phyloP scores from a whole-genome alignment of 1,140 invertebrate species.

The Drosophila arizonae region DNA sequence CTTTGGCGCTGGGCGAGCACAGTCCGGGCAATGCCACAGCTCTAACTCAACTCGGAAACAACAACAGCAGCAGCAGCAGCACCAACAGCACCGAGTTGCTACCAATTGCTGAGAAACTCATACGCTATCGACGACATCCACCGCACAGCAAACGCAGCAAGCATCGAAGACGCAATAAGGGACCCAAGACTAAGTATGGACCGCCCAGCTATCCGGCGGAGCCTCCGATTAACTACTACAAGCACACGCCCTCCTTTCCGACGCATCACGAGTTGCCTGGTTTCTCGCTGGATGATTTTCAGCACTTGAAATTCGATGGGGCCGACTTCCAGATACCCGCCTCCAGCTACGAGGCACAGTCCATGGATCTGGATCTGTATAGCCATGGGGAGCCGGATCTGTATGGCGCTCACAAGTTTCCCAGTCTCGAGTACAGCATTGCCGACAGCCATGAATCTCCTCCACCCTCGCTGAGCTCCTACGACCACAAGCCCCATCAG shows the following conservation, averaged over 20 bases:
- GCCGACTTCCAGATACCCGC: slow-evolving; percentile 66
- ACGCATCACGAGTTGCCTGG: slow-evolving; percentile 54
- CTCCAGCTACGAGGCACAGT: slow-evolving; percentile 70
- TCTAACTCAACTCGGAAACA: background rate
- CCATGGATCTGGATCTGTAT: slow-evolving; percentile 77
- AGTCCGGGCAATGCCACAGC: slow-evolving; percentile 17
- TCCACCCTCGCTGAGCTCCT: slow-evolving; percentile 9
- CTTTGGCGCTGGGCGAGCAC: slow-evolving; percentile 41
- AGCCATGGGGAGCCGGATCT: slow-evolving; percentile 53
- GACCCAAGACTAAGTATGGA: slow-evolving; percentile 66
- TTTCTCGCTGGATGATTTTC: slow-evolving; percentile 64
- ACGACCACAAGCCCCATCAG: slow-evolving; percentile 57
- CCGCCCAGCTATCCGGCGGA: slow-evolving; percentile 49
- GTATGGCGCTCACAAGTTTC: slow-evolving; percentile 66
- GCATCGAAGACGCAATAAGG: slow-evolving; percentile 54
- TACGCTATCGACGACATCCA: slow-evolving; percentile 66
- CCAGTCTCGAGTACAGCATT: slow-evolving; percentile 53
- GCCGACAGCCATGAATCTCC: slow-evolving; percentile 12
- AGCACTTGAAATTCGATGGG: slow-evolving; percentile 70
- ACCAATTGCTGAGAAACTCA: slow-evolving; percentile 60
- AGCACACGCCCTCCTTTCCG: slow-evolving; percentile 34
- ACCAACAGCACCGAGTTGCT: slow-evolving; percentile 9
- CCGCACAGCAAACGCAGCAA: slow-evolving; percentile 59
- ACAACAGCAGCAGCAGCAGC: background rate
- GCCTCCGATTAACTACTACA: slow-evolving; percentile 44